phyloP scores from a whole-genome alignment of 2,888 invertebrate species.

The Elegia similella region DNA sequence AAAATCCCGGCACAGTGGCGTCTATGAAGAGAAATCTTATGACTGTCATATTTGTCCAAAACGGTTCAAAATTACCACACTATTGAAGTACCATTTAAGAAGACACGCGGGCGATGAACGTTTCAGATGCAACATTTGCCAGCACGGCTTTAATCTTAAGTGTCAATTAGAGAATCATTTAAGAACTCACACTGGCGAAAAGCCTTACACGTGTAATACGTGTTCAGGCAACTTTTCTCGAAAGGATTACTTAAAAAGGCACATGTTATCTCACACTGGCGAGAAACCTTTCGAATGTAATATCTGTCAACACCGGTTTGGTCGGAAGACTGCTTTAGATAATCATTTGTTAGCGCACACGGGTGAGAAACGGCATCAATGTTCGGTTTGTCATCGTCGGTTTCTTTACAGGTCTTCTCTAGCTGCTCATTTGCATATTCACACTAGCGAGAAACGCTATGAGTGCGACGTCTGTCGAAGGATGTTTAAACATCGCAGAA shows the following conservation, averaged over 20 bases:
- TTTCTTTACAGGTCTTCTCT: neutral
- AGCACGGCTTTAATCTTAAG: neutral
- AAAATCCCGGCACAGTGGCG: neutral
- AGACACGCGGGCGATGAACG: neutral
- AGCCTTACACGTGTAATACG: neutral
- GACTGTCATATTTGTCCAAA: neutral
- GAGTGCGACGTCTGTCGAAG: neutral
- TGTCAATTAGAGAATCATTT: neutral
- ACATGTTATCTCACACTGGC: neutral
- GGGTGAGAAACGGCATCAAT: neutral
- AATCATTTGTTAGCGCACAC: neutral
- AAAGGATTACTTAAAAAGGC: neutral
- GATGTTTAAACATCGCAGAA: neutral
- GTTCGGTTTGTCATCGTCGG: neutral
- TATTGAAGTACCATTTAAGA: neutral
- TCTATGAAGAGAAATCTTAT: neutral
- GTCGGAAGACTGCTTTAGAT: neutral
- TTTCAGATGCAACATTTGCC: neutral
- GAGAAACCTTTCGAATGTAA: neutral
- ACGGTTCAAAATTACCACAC: neutral
- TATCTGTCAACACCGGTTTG: neutral
- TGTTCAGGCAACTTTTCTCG: neutral
- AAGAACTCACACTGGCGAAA: neutral
- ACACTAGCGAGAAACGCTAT: constrained; percentile 8
- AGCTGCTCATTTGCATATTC: neutral